Evolutionary conservation across 2,888 invertebrate species (phyloP).

Genomic region (Tetragonisca angustula): DNA sequence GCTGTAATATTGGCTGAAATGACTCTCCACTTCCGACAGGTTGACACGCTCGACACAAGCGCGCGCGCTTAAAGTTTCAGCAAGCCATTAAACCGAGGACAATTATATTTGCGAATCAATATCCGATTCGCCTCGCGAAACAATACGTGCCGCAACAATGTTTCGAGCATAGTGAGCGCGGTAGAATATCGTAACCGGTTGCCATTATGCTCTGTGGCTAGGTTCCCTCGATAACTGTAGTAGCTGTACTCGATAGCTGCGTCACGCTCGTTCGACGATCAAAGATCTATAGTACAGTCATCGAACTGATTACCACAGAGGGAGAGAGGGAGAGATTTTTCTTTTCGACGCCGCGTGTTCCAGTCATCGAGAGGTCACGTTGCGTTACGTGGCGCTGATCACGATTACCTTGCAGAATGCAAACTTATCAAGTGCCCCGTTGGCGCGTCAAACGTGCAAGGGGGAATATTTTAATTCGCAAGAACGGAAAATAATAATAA

Average conservation of each 20-base stretch:
- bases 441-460: background rate
- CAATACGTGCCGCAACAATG: background rate
- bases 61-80: background rate
- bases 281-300: background rate
- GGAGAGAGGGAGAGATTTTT: background rate
- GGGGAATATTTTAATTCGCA: background rate
- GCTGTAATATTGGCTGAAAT: background rate
- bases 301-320: background rate
- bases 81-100: background rate
- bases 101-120: slow-evolving; percentile 20
- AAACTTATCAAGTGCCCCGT: background rate
- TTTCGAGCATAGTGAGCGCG: background rate
- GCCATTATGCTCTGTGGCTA: background rate
- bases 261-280: background rate
- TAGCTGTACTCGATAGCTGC: background rate
- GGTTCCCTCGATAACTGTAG: background rate
- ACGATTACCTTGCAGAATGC: slow-evolving; percentile 4
- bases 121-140: background rate
- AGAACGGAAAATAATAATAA: background rate
- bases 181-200: background rate
- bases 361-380: background rate
- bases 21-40: background rate
- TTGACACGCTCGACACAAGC: background rate
- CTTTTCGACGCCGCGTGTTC: background rate
- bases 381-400: background rate